These are phyloP conservation scores for Drosophila nr. perissopoda DNA, from an alignment of 2,888 invertebrate genomes.

Conservation along the genomic window DNA sequence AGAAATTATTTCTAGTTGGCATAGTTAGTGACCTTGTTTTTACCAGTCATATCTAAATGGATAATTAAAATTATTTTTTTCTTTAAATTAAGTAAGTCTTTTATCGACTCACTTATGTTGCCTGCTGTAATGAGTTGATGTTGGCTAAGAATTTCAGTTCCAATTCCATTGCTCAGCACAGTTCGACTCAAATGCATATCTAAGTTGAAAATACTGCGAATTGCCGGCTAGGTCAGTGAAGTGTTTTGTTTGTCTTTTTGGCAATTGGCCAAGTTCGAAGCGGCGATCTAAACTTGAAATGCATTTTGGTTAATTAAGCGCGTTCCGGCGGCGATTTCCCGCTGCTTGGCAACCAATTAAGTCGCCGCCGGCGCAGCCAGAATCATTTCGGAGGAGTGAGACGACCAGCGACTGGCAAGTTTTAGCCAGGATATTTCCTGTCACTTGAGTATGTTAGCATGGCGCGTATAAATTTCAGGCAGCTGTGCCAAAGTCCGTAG, in stretches of 20 bases:
- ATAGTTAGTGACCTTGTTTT: not conserved
- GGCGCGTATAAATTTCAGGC: conserved; percentile 68
- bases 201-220: conserved; percentile 29
- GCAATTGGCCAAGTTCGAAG: conserved; percentile 58
- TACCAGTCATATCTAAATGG: not conserved
- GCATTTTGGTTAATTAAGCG: conserved; percentile 78
- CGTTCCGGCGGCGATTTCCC: conserved; percentile 77
- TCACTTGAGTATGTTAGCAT: conserved; percentile 47
- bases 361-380: conserved; percentile 58
- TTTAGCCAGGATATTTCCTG: conserved; percentile 68
- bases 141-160: conserved; percentile 27
- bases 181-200: conserved; percentile 60
- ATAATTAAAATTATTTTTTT: not conserved
- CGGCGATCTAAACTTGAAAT: conserved; percentile 63
- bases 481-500: conserved; percentile 52
- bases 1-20: not conserved
- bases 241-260: conserved; percentile 34
- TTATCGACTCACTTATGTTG: conserved; percentile 22
- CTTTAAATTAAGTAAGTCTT: too few species aligned
- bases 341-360: conserved; percentile 78
- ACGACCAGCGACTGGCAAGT: conserved; percentile 11
- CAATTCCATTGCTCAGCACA: conserved; percentile 23
- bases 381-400: conserved; percentile 32
- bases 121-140: conserved; percentile 51
- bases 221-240: conserved; percentile 39